Conservation (phyloP, 2,888 invertebrate genomes). For the Callinectes sapidus region DNA sequence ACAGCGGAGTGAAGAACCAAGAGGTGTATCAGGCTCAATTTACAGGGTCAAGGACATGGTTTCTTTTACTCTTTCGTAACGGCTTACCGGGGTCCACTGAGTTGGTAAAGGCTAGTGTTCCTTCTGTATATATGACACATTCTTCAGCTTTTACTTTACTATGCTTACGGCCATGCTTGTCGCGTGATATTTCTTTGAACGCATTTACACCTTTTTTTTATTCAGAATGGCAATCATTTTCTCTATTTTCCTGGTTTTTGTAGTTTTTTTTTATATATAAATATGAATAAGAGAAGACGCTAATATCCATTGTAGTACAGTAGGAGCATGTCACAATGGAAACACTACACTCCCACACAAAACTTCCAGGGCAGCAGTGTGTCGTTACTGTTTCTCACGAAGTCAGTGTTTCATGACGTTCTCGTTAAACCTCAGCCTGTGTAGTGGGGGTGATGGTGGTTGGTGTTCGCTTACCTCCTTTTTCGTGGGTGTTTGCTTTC, state of each 20-base stretch:
- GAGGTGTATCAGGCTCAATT: neutral
- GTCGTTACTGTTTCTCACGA: neutral
- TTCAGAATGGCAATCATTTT: no score
- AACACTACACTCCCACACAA: neutral
- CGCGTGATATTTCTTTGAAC: neutral
- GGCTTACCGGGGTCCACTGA: neutral
- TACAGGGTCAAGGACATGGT: constrained; percentile 10
- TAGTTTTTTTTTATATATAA: neutral
- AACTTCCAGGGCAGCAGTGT: neutral
- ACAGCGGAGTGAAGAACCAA: neutral
- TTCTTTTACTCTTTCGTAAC: neutral
- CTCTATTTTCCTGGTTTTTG: neutral
- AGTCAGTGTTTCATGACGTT: constrained; percentile 3
- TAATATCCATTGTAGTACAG: neutral
- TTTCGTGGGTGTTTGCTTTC: neutral
- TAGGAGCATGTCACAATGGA: neutral
- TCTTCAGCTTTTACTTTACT: neutral
- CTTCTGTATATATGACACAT: neutral
- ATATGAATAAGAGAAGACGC: neutral
- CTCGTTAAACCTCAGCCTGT: neutral
- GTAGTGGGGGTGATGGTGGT: neutral
- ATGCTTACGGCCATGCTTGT: neutral
- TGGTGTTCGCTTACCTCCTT: neutral
- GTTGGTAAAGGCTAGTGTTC: neutral
- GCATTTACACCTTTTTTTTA: neutral